A percentile compares a stretch with the other conserved stretches of the same genome.
These are phyloP conservation scores for Ispidina lecontei DNA, from an alignment of 2,797 vertebrate genomes.

Conservation along the genomic window DNA sequence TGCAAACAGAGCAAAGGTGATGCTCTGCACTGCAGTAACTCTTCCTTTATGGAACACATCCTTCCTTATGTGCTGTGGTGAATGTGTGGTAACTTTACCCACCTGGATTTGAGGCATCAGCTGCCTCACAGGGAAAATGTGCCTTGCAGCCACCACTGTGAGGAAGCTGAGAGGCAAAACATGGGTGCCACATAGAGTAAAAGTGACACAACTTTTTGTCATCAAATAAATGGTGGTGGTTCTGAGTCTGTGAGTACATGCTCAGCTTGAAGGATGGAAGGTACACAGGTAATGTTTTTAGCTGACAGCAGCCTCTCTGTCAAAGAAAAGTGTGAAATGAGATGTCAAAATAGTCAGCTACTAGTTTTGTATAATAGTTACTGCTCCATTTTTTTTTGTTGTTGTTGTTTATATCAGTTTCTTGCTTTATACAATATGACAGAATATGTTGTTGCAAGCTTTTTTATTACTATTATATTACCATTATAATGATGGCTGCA, in stretches of 20 bases:
- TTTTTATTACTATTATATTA: neutral
- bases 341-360: neutral
- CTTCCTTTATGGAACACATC: neutral
- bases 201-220: neutral
- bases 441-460: neutral
- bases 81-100: neutral
- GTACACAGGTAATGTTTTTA: neutral
- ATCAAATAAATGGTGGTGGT: neutral
- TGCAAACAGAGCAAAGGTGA: neutral
- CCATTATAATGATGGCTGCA: neutral
- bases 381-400: neutral
- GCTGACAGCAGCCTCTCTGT: neutral
- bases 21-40: rapidly evolving
- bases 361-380: neutral
- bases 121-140: neutral
- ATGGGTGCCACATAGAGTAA: neutral
- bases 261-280: neutral
- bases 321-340: neutral
- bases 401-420: neutral
- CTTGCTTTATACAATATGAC: neutral
- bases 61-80: neutral
- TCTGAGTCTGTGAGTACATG: neutral
- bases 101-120: neutral
- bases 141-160: neutral
- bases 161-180: neutral